Evolutionary conservation across 2,888 invertebrate genomes (phyloP).

Genomic region (Caenorhabditis sp.): DNA sequence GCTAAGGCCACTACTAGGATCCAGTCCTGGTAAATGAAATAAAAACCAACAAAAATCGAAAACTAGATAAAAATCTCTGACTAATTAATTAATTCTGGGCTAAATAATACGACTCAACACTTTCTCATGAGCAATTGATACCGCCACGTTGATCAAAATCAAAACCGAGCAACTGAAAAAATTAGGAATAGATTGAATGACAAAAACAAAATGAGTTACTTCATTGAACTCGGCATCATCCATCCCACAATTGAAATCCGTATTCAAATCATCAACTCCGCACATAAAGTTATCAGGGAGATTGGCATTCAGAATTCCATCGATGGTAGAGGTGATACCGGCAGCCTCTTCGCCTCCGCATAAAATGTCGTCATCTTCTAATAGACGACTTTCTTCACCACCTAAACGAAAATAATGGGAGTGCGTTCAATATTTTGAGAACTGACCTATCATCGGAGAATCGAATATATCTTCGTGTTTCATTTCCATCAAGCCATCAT

Average conservation of each 20-base stretch:
- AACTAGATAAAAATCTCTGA: conserved; percentile 1
- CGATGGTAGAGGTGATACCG: conserved; percentile 30
- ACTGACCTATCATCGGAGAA: conserved; percentile 9
- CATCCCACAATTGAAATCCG: conserved; percentile 25
- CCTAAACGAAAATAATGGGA: not conserved
- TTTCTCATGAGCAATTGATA: not conserved
- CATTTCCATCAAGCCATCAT: conserved; percentile 15
- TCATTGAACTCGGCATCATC: conserved; percentile 36
- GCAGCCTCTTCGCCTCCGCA: conserved; percentile 34
- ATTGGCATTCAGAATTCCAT: conserved; percentile 29
- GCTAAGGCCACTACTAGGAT: conserved; percentile 2
- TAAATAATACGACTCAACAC: no score
- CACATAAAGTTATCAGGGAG: conserved; percentile 28
- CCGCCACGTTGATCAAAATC: not conserved
- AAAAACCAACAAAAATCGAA: conserved; percentile 2
- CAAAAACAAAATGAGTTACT: conserved; percentile 2
- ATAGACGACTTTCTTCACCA: conserved; percentile 5
- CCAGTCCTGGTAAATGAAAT: conserved; percentile 7
- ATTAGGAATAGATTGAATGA: not conserved
- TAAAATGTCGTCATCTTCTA: conserved; percentile 32
- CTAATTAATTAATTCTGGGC: conserved; percentile 1
- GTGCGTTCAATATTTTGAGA: no score
- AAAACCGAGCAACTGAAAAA: conserved; percentile 22
- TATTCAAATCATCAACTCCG: conserved; percentile 32
- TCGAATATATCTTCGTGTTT: conserved; percentile 2